A percentile compares a stretch with the other conserved stretches of the same genome.
phyloP scores from a whole-genome alignment of 2,113 vertebrate genomes.

The Todiramphus chloris region DNA sequence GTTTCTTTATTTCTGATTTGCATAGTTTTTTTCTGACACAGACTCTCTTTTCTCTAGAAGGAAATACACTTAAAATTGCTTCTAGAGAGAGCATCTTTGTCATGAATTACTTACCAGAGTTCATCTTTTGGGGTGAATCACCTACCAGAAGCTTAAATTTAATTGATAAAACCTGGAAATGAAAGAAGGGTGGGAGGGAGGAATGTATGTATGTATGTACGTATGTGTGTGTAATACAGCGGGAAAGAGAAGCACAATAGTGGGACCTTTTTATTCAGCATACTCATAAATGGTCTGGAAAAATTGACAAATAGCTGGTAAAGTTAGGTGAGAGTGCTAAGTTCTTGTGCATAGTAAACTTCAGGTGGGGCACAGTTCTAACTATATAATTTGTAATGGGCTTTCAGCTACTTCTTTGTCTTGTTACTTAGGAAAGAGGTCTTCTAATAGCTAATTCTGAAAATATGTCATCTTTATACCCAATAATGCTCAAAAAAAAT shows the following conservation, averaged over 20 bases:
- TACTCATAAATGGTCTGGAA: background rate
- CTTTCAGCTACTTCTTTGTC: background rate
- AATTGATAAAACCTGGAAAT: background rate
- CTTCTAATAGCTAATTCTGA: background rate
- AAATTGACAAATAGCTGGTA: background rate
- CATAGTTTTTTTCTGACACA: background rate
- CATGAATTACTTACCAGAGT: constrained; percentile 7
- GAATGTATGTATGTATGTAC: background rate
- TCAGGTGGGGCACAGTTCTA: background rate
- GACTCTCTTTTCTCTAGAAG: background rate
- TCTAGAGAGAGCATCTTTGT: background rate
- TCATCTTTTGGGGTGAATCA: background rate
- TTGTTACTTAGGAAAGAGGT: background rate
- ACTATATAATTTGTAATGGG: background rate
- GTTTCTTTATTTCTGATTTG: background rate
- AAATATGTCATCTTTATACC: background rate
- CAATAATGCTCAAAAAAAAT: background rate
- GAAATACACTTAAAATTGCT: background rate
- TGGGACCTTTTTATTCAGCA: background rate
- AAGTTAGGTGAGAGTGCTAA: background rate
- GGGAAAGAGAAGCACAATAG: background rate
- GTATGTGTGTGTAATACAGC: background rate
- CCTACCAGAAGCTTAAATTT: background rate
- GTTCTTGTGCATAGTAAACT: background rate
- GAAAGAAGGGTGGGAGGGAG: background rate